Conservation (phyloP, 2,888 invertebrate genomes). For the Dolichomitus sp. region DNA sequence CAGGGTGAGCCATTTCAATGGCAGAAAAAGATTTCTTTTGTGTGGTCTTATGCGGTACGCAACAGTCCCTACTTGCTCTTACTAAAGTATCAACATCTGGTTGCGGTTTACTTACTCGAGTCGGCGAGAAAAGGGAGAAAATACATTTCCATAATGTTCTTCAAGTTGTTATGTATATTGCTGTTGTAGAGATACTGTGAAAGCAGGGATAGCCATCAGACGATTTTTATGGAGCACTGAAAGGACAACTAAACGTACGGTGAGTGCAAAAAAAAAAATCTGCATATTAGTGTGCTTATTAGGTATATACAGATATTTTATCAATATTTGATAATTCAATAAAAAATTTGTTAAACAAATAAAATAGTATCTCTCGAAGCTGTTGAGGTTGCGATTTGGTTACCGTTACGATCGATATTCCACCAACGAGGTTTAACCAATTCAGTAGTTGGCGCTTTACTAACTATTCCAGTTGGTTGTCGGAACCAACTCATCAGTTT, state of each 20-base stretch:
- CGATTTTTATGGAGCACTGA: background rate
- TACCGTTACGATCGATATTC: no score
- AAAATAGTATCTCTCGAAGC: no score
- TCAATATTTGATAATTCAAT: no score
- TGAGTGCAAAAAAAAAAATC: background rate
- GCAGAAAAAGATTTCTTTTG: constrained; percentile 22
- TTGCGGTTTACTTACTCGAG: background rate
- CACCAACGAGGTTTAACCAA: no score
- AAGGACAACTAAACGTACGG: background rate
- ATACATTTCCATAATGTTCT: constrained; percentile 10
- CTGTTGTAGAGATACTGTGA: background rate
- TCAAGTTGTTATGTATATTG: background rate
- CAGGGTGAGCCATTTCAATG: constrained; percentile 1
- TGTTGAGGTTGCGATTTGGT: no score
- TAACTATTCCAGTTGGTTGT: no score
- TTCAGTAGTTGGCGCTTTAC: no score
- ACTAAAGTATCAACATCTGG: constrained; percentile 5
- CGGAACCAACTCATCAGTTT: no score
- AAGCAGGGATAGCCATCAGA: background rate
- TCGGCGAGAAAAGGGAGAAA: constrained; percentile 7
- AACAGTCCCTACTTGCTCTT: constrained; percentile 37
- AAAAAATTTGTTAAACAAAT: no score
- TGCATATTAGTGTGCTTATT: background rate
- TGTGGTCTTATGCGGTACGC: background rate
- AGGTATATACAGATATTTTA: no score